These are phyloP conservation scores for Phylloscopus trochilus DNA, from an alignment of 2,113 vertebrate genomes.

Conservation along the genomic window DNA sequence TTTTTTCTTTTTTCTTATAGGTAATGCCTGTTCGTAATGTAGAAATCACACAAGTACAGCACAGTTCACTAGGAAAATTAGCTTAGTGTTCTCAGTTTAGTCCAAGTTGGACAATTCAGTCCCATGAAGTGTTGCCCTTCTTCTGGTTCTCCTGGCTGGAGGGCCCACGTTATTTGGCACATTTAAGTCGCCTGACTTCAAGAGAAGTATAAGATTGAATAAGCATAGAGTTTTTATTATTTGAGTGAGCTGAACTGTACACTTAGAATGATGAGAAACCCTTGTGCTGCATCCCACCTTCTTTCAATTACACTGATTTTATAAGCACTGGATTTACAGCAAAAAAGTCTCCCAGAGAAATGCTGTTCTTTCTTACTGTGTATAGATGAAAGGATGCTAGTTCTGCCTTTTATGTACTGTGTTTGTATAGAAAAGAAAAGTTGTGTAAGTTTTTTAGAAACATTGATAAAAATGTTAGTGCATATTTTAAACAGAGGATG, in stretches of 20 bases:
- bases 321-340: slow-evolving; percentile 25
- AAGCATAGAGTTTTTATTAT: slow-evolving; percentile 69
- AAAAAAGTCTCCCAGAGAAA: not conserved
- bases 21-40: slow-evolving; percentile 34
- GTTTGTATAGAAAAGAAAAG: not conserved
- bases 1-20: slow-evolving; percentile 33
- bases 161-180: slow-evolving; percentile 59
- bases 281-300: not conserved
- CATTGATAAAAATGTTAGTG: not conserved
- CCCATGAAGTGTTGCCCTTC: not conserved
- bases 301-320: slow-evolving; percentile 35
- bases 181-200: slow-evolving; percentile 45
- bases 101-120: slow-evolving; percentile 51
- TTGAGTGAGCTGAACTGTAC: not conserved
- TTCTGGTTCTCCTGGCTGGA: not conserved
- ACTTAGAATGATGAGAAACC: slow-evolving; percentile 26
- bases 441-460: not conserved
- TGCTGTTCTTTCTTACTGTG: not conserved
- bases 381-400: not conserved
- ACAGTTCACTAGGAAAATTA: slow-evolving; percentile 63
- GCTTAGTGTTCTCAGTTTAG: slow-evolving; percentile 59
- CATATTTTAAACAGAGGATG: not conserved
- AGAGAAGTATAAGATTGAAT: slow-evolving; percentile 54
- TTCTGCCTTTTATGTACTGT: not conserved
- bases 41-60: slow-evolving; percentile 45